phyloP scores from a whole-genome alignment of 2,888 invertebrate genomes.

The Drosophila conformis region DNA sequence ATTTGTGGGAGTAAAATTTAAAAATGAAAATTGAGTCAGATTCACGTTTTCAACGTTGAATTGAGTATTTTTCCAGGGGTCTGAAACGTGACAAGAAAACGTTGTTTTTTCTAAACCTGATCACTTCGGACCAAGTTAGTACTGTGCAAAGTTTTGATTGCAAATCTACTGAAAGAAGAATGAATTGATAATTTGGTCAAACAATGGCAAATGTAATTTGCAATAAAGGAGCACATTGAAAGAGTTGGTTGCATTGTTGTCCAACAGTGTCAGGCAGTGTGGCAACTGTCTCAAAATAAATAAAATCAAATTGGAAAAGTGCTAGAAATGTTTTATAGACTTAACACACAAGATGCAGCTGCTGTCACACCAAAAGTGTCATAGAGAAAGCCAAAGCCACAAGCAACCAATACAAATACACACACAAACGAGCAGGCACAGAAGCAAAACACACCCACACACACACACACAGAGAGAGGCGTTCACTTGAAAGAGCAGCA shows the following conservation, averaged over 20 bases:
- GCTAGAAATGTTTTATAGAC: slow-evolving; percentile 41
- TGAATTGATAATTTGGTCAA: slow-evolving; percentile 16
- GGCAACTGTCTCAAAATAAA: slow-evolving; percentile 48
- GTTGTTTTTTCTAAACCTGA: not conserved
- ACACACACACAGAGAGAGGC: not conserved
- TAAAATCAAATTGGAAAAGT: slow-evolving; percentile 58
- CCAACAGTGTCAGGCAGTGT: slow-evolving; percentile 17
- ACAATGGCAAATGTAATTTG: slow-evolving; percentile 33
- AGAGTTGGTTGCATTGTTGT: slow-evolving; percentile 20
- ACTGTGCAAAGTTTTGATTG: not conserved
- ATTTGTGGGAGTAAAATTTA: not conserved
- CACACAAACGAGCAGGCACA: slow-evolving; percentile 3
- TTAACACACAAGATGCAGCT: slow-evolving; percentile 50
- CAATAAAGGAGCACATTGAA: slow-evolving; percentile 21
- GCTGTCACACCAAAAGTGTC: slow-evolving; percentile 53
- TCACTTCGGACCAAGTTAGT: not conserved
- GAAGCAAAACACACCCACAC: slow-evolving; percentile 6
- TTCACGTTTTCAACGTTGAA: not conserved
- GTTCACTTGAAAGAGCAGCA: slow-evolving; percentile 5
- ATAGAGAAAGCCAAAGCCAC: slow-evolving; percentile 27
- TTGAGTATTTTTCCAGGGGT: not conserved
- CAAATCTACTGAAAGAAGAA: not conserved
- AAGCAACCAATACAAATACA: slow-evolving; percentile 8
- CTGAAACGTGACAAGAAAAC: not conserved
- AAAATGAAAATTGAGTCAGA: not conserved